phyloP scores from a whole-genome alignment of 1,140 invertebrate genomes.

The Popillia japonica region DNA sequence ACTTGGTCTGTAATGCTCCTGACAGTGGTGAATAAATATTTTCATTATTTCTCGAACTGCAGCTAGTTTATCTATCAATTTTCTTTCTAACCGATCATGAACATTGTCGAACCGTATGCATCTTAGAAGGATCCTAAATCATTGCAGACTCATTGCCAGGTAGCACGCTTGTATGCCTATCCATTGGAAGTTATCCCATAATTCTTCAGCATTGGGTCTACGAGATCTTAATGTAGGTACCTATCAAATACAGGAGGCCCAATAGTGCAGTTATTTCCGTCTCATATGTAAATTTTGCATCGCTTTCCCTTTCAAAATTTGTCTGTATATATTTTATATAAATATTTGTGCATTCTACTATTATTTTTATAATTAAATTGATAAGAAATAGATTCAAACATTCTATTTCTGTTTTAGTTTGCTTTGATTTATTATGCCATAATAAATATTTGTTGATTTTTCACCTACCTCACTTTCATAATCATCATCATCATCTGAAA shows the following conservation, averaged over 20 bases:
- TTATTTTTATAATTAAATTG: no score
- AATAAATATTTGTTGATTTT: no score
- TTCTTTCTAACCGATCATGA: no score
- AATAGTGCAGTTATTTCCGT: not conserved
- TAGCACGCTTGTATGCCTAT: slow-evolving; percentile 35
- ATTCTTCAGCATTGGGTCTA: not conserved
- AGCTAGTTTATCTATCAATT: no score
- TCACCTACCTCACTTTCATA: no score
- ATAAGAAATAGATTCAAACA: no score
- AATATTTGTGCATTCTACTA: no score
- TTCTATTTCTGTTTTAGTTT: no score
- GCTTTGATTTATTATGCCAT: no score
- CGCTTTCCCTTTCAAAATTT: no score
- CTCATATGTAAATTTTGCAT: no score
- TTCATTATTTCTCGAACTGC: slow-evolving; percentile 10
- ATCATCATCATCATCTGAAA: not conserved
- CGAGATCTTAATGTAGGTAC: not conserved
- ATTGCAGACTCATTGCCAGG: slow-evolving; percentile 23
- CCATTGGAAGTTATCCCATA: slow-evolving; percentile 41
- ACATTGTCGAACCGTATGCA: slow-evolving; percentile 29
- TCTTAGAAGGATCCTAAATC: slow-evolving; percentile 30
- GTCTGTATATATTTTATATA: no score
- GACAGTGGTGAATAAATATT: slow-evolving; percentile 18
- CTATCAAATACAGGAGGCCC: slow-evolving; percentile 9
- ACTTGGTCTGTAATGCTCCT: slow-evolving; percentile 22